phyloP scores from a whole-genome alignment of 2,113 vertebrate genomes.

The Nymphicus hollandicus region DNA sequence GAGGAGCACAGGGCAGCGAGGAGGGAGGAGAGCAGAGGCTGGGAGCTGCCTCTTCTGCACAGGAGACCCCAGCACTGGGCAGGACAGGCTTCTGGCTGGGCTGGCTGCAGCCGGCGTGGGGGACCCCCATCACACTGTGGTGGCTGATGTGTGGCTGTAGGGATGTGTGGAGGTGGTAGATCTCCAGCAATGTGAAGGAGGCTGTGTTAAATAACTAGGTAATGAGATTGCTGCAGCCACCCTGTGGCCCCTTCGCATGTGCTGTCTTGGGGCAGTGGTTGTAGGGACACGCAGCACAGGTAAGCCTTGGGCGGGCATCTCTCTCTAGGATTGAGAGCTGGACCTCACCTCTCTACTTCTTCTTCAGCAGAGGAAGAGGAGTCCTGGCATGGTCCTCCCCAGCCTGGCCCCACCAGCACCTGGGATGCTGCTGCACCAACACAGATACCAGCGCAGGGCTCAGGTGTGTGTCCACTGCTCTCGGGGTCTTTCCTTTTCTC shows the following conservation, averaged over 20 bases:
- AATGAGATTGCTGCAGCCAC: neutral
- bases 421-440: slow-evolving; percentile 55
- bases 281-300: neutral
- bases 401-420: slow-evolving; percentile 46
- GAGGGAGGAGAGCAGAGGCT: neutral
- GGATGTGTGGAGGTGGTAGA: neutral
- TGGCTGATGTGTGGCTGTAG: neutral
- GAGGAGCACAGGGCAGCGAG: neutral
- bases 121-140: rapidly evolving
- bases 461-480: slow-evolving; percentile 62
- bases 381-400: slow-evolving; percentile 42
- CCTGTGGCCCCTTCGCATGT: neutral
- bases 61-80: neutral
- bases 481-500: neutral
- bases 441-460: slow-evolving; percentile 9
- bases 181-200: neutral
- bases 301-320: neutral
- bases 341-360: neutral
- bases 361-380: slow-evolving; percentile 45
- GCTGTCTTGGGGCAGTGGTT: neutral
- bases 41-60: neutral
- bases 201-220: neutral
- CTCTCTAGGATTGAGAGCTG: neutral
- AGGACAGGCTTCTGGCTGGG: neutral
- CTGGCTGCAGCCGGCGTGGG: rapidly evolving